Evolutionary conservation across 2,797 vertebrate genomes (phyloP), one percentile per base, ranked within the genome.

Genomic region (Argya squamiceps): DNA sequence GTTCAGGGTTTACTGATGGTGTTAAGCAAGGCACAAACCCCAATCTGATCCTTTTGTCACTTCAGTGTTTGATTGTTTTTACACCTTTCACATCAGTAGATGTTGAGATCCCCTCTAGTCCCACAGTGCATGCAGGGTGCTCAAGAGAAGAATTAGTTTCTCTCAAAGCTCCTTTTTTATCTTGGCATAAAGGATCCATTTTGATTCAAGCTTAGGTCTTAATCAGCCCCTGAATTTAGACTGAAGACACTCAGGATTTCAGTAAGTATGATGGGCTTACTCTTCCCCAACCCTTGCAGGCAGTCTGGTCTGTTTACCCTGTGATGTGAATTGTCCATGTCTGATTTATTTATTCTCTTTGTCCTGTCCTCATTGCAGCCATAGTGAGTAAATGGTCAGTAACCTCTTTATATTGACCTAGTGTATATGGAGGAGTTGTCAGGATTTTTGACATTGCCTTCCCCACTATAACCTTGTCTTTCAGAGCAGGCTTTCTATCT

Each of bases 61-160:
- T 67, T 76, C 30, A 29, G 13, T 50, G 27, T 76, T 86, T 63
- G 23, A 16, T 60, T n/a, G 14, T 23, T 77, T 11, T 49, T 32
- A 24, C 2, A 44, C 44, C 49, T 75, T 44, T 65, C 39, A 47
- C 22, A 13, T 5, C 41, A 29, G 6, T 6, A 44, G 50, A 3
- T 64, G 1, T 0, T 47, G 65, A 62, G 55, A 19, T 68, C 9
- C 41, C 22, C 23, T 68, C 0, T 30, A 71, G n/a, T 58, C n/a
- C 32, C 77, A 30, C 37, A 81, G 1, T 20, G 34, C 37, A 4
- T 26, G 32, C 60, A 74, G n/a, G 12, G 58, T 64, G 70, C n/a
- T 43, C 16, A 19, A 23, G 49, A 64, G 41, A 59, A 90, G 27
- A 17, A 11, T 32, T 27, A 77, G 19, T 44, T 85, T 90, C 34